Conservation (phyloP, 2,797 vertebrate genomes). For the Ispidina picta region DNA sequence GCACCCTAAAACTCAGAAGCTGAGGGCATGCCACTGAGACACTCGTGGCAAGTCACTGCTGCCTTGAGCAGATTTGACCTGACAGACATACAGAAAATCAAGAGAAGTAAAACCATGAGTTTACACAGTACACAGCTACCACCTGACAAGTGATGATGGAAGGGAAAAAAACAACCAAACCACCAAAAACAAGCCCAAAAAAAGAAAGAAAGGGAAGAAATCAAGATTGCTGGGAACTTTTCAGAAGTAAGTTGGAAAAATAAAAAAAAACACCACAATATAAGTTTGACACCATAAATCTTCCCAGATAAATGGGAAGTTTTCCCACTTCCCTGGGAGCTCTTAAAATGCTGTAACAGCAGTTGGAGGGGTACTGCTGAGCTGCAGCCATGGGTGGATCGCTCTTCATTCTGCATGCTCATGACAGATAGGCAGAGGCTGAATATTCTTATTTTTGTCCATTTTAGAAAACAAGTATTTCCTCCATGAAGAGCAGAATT, state of each 20-base stretch:
- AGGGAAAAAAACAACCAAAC: too few relatives aligned
- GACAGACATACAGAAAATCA: background rate
- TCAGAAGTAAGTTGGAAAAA: background rate
- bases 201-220: background rate
- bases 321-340: background rate
- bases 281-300: background rate
- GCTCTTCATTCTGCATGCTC: background rate
- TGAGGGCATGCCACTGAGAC: background rate
- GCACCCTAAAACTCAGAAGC: background rate
- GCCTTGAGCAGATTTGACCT: background rate
- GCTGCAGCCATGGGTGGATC: background rate
- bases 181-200: background rate
- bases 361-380: background rate
- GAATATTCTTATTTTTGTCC: background rate
- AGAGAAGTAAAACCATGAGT: background rate
- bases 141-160: too few relatives aligned
- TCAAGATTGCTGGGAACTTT: background rate
- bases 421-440: background rate
- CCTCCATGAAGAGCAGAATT: background rate
- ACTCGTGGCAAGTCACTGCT: background rate
- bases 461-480: background rate
- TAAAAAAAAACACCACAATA: rapidly evolving
- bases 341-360: background rate
- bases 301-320: background rate
- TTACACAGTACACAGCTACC: background rate